phyloP scores from a whole-genome alignment of 2,797 vertebrate species.

The Cichlasoma orientale region DNA sequence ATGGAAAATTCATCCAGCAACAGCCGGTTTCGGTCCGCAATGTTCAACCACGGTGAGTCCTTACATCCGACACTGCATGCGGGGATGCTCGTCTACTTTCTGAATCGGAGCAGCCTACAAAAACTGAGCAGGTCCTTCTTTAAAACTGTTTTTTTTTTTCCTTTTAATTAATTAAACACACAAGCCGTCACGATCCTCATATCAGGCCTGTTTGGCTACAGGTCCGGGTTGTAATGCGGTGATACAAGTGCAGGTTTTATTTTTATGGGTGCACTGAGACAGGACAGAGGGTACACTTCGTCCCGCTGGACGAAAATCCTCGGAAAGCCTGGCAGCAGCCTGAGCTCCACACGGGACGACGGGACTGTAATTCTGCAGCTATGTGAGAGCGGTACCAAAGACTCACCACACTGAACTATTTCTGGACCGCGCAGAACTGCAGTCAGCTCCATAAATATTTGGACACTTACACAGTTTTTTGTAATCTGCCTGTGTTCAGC shows the following conservation, averaged over 20 bases:
- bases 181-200: neutral
- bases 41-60: conserved; percentile 84
- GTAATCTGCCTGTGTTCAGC: neutral
- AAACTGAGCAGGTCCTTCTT: neutral
- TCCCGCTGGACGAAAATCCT: conserved; percentile 42
- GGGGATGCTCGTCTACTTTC: neutral
- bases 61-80: neutral
- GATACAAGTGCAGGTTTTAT: neutral
- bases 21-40: conserved; percentile 75
- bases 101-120: neutral
- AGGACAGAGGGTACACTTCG: conserved; percentile 28
- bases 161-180: neutral
- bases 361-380: conserved; percentile 58
- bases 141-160: neutral
- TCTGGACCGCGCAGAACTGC: conserved; percentile 38
- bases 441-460: neutral
- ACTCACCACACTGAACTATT: conserved; percentile 59
- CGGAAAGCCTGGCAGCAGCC: conserved; percentile 22
- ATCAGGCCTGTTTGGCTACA: neutral
- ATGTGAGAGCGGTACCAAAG: conserved; percentile 62
- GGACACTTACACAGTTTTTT: neutral
- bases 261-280: neutral
- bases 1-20: conserved; percentile 80
- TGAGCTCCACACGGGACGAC: conserved; percentile 45
- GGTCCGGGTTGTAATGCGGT: neutral